Base-by-base conservation (phyloP, 2,888 invertebrate genomes). In the Trichogramma evanescens region DNA sequence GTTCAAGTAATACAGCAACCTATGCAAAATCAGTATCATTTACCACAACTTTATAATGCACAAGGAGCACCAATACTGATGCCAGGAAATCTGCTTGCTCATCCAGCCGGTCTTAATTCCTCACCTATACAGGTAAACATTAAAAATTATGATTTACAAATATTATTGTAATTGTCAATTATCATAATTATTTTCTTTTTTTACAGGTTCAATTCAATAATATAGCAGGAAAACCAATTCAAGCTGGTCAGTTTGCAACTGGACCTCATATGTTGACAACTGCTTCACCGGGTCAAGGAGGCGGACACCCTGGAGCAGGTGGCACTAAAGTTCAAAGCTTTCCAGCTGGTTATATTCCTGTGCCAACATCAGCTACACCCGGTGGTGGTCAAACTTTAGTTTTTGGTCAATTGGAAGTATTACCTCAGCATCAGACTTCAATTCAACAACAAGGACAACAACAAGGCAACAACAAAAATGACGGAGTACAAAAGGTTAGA, bases 1-100 rank as follows among this genome's bases (percentile, higher is more conserved):
- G 87, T 93, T 43, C 93, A 93, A 75, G 88, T 93, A 39, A 90
- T 93, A 69, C 90, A 90, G 74, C 92, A 91, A 70, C 89, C 89
- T 1, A 76, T 89, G 54, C 89, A 89, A 75, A 89, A 84, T 76
- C 84, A 83, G 51, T 91, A 92, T 72, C 78, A 78, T 56, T 72
- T 93, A 54, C 90, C 88, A 71, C 91, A 91, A 73, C 77, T 93
- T 64, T 91, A 91, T 77, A 89, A 89, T 73, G 84, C 89, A 0
- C 91, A 89, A 72, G 90, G 88, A 0, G 86, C 88, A 41, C 82
- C 81, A 46, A 78, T 93, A 63, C 77, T 94, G 40, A 90, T 93
- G 86, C 91, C 91, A 0, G 86, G 91, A 1, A 89, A 89, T 74
- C 85, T 89, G 64, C 85, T 87, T 3, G 82, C 92, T 6, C 83